phyloP scores from a whole-genome alignment of 2,113 vertebrate genomes.

The Cinclus mexicanus region DNA sequence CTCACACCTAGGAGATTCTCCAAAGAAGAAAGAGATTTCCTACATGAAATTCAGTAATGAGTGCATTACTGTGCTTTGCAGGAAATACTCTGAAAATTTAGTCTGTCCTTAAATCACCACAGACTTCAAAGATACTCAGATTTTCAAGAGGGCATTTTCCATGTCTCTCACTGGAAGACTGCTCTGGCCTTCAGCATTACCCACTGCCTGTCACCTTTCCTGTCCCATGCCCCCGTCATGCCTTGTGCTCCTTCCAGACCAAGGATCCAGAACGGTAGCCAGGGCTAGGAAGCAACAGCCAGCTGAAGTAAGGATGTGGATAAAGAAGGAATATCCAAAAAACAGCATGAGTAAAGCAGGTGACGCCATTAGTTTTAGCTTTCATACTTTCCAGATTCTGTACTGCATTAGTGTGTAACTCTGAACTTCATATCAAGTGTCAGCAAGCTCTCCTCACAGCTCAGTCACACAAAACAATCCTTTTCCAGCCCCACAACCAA shows the following conservation, averaged over 20 bases:
- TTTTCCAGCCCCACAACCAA: too few relatives aligned
- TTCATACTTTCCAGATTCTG: neutral
- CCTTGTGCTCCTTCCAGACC: neutral
- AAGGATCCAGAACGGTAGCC: neutral
- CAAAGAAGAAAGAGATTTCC: neutral
- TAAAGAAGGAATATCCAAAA: neutral
- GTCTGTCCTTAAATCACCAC: neutral
- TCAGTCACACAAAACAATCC: too few relatives aligned
- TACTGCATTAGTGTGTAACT: neutral
- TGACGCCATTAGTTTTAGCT: neutral
- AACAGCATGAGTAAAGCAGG: neutral
- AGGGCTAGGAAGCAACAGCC: neutral
- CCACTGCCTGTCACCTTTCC: neutral
- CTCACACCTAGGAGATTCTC: neutral
- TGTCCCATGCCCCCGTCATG: fast-evolving
- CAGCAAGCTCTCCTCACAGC: neutral
- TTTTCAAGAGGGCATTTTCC: neutral
- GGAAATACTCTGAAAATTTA: neutral
- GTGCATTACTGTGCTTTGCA: neutral
- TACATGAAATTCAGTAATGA: neutral
- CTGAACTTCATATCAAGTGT: neutral
- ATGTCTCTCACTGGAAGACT: neutral
- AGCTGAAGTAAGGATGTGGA: neutral
- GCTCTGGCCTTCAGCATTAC: neutral
- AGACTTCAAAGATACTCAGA: neutral